Base-by-base conservation (phyloP, 2,113 vertebrate species). In the Dicerorhinus sumatrensis region DNA sequence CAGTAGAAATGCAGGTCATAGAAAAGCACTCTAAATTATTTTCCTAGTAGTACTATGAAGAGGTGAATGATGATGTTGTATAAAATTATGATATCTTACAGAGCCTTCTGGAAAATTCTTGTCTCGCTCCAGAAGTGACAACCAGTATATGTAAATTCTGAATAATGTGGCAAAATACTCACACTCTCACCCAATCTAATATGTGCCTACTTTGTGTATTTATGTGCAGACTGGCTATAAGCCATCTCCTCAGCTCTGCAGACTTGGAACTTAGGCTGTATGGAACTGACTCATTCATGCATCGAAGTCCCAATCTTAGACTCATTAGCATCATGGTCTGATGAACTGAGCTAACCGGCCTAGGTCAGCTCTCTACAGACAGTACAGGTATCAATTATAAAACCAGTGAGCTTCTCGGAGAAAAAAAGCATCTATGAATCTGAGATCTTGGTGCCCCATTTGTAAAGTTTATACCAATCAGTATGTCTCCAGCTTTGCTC, bases 71-170 rank as follows among this genome's bases (percentile, higher is more conserved):
- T 54, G 51, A 56, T 73, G 8, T 4, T 60, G 39, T 39, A n/a
- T 67, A 77, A 65, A 95, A 96, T 73, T 65, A 91, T 27, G 89
- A 79, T 79, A 67, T 86, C 63, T 80, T 82, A 91, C 48, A 76
- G n/a, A 86, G 54, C 90, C 33, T n/a, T 94, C 89, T 93, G 73
- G 48, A 79, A 96, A 93, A 94, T 63, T 92, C 70, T n/a, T 70
- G 16, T 69, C 63, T 95, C 21, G 33, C 18, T 75, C 27, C 73
- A 80, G 54, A 84, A 92, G 60, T 48, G 31, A 73, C 77, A 72
- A 63, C 21, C 77, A 67, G 12, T 42, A 12, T 13, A 36, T 63
- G 25, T 75, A 84, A 81, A 39, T 67, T 73, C 88, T 84, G 58
- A 58, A 72, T 60, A 62, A 81, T 29, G 18, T 69, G 48, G 46